Evolutionary conservation across 2,797 vertebrate genomes (phyloP).

Genomic region (Neosilurus hyrtlii): DNA sequence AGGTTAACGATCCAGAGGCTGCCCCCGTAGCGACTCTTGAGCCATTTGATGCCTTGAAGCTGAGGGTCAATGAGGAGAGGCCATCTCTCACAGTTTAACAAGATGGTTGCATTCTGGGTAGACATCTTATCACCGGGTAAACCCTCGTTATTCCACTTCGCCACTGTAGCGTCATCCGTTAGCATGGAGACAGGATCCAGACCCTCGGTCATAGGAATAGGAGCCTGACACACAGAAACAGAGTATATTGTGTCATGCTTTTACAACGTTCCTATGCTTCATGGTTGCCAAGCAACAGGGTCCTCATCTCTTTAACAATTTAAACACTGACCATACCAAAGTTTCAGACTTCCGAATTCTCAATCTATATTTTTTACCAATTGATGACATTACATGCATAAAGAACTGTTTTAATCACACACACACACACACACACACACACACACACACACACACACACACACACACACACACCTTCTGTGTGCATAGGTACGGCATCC

Average conservation of each 20-base stretch:
- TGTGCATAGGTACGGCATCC: slow-evolving; percentile 69
- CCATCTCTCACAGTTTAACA: slow-evolving; percentile 75
- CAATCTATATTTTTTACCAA: neutral
- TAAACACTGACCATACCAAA: neutral
- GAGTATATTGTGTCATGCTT: neutral
- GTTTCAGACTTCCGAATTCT: neutral
- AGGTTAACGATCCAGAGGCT: slow-evolving; percentile 73
- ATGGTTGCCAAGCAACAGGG: neutral
- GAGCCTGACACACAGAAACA: slow-evolving; percentile 58
- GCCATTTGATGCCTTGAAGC: slow-evolving; percentile 77
- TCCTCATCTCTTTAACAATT: neutral
- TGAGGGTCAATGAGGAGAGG: slow-evolving; percentile 78
- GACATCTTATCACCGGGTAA: slow-evolving; percentile 75
- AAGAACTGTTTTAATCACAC: neutral
- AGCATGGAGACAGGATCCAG: slow-evolving; percentile 74
- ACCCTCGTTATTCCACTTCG: slow-evolving; percentile 79
- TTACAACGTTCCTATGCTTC: neutral
- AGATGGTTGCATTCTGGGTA: slow-evolving; percentile 74
- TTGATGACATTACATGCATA: neutral
- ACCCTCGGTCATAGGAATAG: slow-evolving; percentile 73
- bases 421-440: neutral
- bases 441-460: neutral
- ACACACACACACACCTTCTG: slow-evolving; percentile 63
- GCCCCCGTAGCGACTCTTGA: slow-evolving; percentile 75
- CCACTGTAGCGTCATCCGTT: slow-evolving; percentile 73